These are phyloP conservation scores for Drosophila borealis DNA, from an alignment of 2,888 invertebrate species.

Conservation along the genomic window DNA sequence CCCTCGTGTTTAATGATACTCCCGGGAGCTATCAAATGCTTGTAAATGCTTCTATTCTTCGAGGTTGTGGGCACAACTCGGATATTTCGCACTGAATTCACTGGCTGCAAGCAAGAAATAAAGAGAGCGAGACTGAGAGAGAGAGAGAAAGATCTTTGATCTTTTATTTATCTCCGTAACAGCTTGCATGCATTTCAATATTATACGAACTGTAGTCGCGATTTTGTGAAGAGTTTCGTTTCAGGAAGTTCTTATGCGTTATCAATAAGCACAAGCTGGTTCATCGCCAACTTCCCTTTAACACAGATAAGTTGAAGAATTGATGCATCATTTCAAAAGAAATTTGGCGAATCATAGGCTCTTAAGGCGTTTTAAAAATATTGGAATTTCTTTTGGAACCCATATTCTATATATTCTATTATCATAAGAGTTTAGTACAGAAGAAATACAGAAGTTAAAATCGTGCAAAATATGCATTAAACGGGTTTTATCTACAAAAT, in stretches of 20 bases:
- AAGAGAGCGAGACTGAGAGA: background rate
- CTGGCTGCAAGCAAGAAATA: background rate
- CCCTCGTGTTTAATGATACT: slow-evolving; percentile 11
- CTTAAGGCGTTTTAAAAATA: background rate
- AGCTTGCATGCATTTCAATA: slow-evolving; percentile 7
- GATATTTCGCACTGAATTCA: slow-evolving; percentile 3
- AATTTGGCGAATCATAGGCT: background rate
- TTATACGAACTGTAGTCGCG: slow-evolving; percentile 8
- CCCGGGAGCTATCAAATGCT: slow-evolving; percentile 1
- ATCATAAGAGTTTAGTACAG: background rate
- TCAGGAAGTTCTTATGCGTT: slow-evolving; percentile 12
- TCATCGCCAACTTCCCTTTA: slow-evolving; percentile 15
- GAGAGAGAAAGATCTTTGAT: background rate
- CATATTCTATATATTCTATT: background rate
- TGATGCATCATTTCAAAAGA: slow-evolving; percentile 11
- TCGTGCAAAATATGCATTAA: background rate
- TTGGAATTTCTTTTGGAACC: background rate
- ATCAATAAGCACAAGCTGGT: slow-evolving; percentile 20
- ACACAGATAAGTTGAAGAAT: slow-evolving; percentile 16
- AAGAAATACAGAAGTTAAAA: too few relatives aligned
- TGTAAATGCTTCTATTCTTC: slow-evolving; percentile 13
- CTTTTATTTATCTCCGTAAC: slow-evolving; percentile 1
- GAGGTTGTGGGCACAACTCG: slow-evolving; percentile 1
- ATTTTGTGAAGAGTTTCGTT: slow-evolving; percentile 18
- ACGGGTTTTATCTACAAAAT: background rate